Conservation (phyloP, 92 coral and sea anemone species). For the Actinernus sp. region DNA sequence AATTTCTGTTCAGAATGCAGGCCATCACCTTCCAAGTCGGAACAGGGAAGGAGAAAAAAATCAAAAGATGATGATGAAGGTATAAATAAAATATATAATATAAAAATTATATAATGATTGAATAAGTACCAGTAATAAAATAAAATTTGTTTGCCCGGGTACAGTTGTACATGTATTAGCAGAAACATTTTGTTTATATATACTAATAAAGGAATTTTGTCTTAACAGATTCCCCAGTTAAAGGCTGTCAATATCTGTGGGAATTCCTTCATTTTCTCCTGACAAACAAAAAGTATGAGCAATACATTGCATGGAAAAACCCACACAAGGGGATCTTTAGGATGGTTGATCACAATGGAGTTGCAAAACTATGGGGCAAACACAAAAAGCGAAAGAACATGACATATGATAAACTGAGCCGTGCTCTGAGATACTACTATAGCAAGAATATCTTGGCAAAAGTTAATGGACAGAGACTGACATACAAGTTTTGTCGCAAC, state of each 20-base stretch:
- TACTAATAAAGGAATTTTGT: too few relatives aligned
- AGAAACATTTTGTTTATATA: too few relatives aligned
- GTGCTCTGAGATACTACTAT: conserved; percentile 96
- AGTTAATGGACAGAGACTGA: conserved; percentile 96
- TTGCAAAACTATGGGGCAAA: conserved; percentile 95
- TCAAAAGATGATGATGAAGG: conserved; percentile 7
- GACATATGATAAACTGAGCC: conserved; percentile 98
- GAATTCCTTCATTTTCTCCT: conserved; percentile 92
- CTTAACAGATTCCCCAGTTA: too few relatives aligned
- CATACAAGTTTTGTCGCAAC: conserved; percentile 89
- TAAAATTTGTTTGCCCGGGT: too few relatives aligned
- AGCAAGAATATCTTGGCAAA: conserved; percentile 90
- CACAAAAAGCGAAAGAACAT: conserved; percentile 94
- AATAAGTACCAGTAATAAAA: neutral
- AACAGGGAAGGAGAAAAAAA: neutral
- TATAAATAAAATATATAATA: neutral
- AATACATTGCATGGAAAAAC: conserved; percentile 93
- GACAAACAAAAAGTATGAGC: conserved; percentile 63
- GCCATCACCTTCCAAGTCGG: neutral
- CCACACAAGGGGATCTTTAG: conserved; percentile 91
- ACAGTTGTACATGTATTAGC: too few relatives aligned
- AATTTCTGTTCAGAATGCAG: neutral
- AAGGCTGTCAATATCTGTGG: conserved; percentile 93
- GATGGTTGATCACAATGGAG: conserved; percentile 90
- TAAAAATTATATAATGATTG: neutral